Base-by-base conservation (phyloP, 2,888 invertebrate genomes). In the Caenorhabditis plicata region DNA sequence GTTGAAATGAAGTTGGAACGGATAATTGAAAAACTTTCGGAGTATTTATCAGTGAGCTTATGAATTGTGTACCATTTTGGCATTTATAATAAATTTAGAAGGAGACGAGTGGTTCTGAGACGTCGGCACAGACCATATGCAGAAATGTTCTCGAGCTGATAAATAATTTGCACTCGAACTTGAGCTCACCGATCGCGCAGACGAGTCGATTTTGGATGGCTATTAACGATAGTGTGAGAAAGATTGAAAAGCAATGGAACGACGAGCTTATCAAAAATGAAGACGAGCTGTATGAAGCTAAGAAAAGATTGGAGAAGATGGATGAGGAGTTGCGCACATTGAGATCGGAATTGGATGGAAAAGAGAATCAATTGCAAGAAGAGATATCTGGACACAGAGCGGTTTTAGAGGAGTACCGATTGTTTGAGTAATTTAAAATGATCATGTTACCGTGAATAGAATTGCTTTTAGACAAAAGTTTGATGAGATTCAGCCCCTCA, bases 331-430 rank as follows among this genome's bases (percentile, higher is more conserved):
- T 26, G 26, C n/a, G n/a, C n/a, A n/a, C n/a, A n/a, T n/a, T n/a
- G 22, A 35, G 15, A 20, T 40, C 3, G 23, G 19, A 9, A 8
- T 27, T 19, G 17, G 20, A 20, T 39, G n/a, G n/a, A n/a, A n/a
- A n/a, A n/a, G n/a, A 45, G 42, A n/a, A 39, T n/a, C n/a, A n/a
- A 20, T 39, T 39, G 19, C n/a, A 25, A 20, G 31, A 44, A 15
- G 44, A 51, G 8, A 27, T 33, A 20, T 40, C 26, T 27, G n/a
- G n/a, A 15, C 15, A 31, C 29, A 23, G 9, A 23, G n/a, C 23
- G 43, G 26, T 25, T 13, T 3, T 9, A 35, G 19, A 13, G 41
- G 25, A n/a, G n/a, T n/a, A n/a, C n/a, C n/a, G n/a, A n/a, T n/a
- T n/a, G n/a, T n/a, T n/a, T n/a, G n/a, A n/a, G n/a, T n/a, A n/a